Evolutionary conservation across 1,140 invertebrate species (phyloP).

Genomic region (Hyphantria cunea): DNA sequence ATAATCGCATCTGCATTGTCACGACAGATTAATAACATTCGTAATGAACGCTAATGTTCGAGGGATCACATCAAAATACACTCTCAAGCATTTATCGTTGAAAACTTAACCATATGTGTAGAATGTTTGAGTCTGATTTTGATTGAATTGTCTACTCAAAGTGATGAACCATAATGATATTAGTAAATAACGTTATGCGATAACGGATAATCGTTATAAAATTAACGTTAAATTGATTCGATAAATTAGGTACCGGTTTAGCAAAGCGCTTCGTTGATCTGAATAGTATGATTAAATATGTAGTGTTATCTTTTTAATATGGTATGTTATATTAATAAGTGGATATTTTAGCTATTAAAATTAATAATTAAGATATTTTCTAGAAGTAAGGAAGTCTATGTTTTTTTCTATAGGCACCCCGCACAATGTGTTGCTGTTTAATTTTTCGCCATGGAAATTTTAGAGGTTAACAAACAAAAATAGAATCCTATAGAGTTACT

Average conservation of each 20-base stretch:
- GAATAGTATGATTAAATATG: too few species aligned
- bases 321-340: too few species aligned
- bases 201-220: constrained; percentile 28
- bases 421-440: too few species aligned
- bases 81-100: background rate
- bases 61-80: background rate
- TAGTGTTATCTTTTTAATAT: too few species aligned
- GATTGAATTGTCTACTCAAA: background rate
- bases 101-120: background rate
- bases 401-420: too few species aligned
- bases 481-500: too few species aligned
- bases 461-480: too few species aligned
- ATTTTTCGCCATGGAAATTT: too few species aligned
- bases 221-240: constrained; percentile 27
- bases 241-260: constrained; percentile 22
- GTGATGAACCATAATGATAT: constrained; percentile 6
- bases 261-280: constrained; percentile 19
- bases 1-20: background rate
- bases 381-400: too few species aligned
- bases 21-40: background rate
- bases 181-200: constrained; percentile 25
- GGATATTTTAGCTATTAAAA: too few species aligned
- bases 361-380: too few species aligned
- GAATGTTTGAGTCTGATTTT: background rate
- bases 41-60: background rate